Base-by-base conservation (phyloP, 2,888 invertebrate species). In the Abscondita cerata region DNA sequence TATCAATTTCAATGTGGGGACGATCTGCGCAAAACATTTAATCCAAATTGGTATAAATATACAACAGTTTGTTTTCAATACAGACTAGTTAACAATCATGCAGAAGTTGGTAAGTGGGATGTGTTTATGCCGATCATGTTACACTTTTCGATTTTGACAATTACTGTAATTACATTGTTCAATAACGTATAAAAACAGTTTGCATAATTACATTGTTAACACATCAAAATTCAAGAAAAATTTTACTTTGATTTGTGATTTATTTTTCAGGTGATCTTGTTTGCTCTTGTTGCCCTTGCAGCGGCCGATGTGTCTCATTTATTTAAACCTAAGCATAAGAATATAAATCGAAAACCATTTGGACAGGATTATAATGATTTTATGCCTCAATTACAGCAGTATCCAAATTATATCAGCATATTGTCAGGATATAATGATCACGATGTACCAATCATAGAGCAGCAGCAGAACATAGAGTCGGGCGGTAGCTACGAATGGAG, bases 31-130 rank as follows among this genome's bases (percentile, higher is more conserved):
- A 25, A 25, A 25, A 25, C 25, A 25, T 25, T 25, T 25, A 25
- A 25, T 25, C 25, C 25, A 25, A 25, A 25, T 41, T 41, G 41
- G 16, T 41, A 41, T 41, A 41, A 41, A 41, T 41, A 41, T 8
- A 8, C 15, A 41, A 41, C 16, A 41, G n/a, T 41, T 12, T 41
- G 13, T 12, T 13, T 38, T 15, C 8, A 15, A 16, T 16, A 8
- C 16, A 41, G 41, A 41, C n/a, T 16, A 13, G 15, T 13, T 12
- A 12, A 16, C 41, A 9, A 41, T 16, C 41, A 41, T 41, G 41
- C 12, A 41, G 8, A 6, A 8, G 16, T 12, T 41, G 41, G 41
- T 41, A 41, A 41, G 41, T 41, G 16, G 41, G 41, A 8, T 41
- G 41, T 41, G 13, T 13, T 15, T 2, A 15, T 1, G 8, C 12